Conservation (phyloP, 2,113 vertebrate genomes). For the Dendrocopos noguchii region DNA sequence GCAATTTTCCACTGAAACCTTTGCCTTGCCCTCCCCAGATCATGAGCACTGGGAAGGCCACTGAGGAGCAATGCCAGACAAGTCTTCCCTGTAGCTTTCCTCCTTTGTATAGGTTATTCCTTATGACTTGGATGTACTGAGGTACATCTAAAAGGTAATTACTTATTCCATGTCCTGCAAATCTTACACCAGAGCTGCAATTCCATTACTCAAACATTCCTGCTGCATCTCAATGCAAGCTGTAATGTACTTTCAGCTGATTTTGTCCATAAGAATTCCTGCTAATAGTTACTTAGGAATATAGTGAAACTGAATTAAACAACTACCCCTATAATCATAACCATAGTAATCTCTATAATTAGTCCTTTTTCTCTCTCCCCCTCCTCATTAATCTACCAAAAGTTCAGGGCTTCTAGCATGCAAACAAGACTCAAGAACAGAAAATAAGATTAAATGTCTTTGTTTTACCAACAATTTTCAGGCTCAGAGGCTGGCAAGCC, state of each 20-base stretch:
- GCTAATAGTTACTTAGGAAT: slow-evolving; percentile 25
- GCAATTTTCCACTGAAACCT: neutral
- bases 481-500: neutral
- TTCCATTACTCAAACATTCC: neutral
- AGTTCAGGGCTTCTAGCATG: neutral
- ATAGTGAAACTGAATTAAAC: slow-evolving; percentile 34
- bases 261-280: slow-evolving; percentile 20
- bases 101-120: neutral
- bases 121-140: neutral
- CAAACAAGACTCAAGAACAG: neutral
- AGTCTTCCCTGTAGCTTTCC: neutral
- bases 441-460: slow-evolving; percentile 5
- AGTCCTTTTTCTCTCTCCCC: neutral
- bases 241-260: neutral
- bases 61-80: neutral
- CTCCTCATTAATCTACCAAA: neutral
- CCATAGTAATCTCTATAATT: neutral
- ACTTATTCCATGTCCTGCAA: neutral
- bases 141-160: neutral
- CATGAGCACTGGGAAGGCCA: neutral
- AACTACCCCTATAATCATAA: neutral
- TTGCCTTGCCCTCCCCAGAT: neutral
- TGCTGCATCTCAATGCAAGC: neutral
- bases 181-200: neutral
- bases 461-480: slow-evolving; percentile 15